A percentile compares a stretch with the other conserved stretches of the same genome.
Conservation (phyloP, 2,797 vertebrate species). For the Gymnothorax javanicus region DNA sequence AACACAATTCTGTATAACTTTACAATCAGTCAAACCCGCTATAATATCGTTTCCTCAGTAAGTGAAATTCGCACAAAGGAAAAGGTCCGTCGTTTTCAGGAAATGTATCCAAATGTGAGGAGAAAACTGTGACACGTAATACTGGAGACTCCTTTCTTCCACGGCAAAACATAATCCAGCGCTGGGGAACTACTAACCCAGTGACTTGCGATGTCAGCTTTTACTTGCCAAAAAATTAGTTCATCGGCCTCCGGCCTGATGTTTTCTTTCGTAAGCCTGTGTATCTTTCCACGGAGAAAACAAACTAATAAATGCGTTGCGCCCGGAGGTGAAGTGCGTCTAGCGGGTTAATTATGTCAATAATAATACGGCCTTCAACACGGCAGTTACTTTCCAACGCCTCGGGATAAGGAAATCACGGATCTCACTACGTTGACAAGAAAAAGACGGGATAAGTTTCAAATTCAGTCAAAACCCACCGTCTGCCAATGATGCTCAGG, state of each 20-base stretch:
- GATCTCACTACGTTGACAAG: neutral
- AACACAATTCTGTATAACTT: neutral
- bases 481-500: neutral
- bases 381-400: slow-evolving; percentile 22
- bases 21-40: neutral
- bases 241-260: neutral
- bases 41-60: neutral
- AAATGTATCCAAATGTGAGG: neutral
- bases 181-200: too few relatives aligned
- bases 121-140: neutral
- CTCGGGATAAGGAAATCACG: slow-evolving; percentile 17
- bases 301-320: slow-evolving; percentile 18
- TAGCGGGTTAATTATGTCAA: slow-evolving; percentile 26
- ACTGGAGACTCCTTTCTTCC: neutral
- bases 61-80: neutral
- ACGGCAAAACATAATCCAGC: neutral
- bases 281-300: neutral
- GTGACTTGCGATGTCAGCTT: neutral
- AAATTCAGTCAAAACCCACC: neutral
- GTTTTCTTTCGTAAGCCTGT: neutral
- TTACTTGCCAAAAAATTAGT: neutral
- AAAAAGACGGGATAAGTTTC: neutral
- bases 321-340: slow-evolving; percentile 18
- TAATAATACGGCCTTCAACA: slow-evolving; percentile 33
- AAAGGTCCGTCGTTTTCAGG: neutral